Conservation (phyloP, 2,888 invertebrate genomes). For the Crioceris asparagi region DNA sequence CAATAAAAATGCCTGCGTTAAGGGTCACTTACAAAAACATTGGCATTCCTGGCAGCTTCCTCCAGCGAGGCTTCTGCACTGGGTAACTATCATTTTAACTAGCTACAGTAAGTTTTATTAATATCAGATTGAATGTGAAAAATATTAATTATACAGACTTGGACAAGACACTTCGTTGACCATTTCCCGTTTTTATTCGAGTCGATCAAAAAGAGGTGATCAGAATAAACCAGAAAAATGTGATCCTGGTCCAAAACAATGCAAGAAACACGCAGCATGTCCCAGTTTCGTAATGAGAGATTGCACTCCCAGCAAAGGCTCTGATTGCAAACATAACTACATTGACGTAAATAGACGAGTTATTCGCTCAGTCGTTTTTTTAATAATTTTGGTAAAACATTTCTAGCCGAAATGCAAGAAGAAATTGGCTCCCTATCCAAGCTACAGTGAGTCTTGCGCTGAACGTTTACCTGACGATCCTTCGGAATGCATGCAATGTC, state of each 20-base stretch:
- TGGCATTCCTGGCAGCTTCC: too few relatives aligned
- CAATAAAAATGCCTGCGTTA: neutral
- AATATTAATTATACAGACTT: neutral
- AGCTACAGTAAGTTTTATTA: too few relatives aligned
- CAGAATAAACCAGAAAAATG: slow-evolving; percentile 1
- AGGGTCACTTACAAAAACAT: too few relatives aligned
- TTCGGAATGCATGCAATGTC: slow-evolving; percentile 26
- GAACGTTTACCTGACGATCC: slow-evolving; percentile 21
- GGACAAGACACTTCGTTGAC: too few relatives aligned
- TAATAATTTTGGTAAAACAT: neutral
- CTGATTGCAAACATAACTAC: slow-evolving; percentile 4
- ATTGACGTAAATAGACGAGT: slow-evolving; percentile 8
- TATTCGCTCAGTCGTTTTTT: too few relatives aligned
- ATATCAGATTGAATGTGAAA: neutral
- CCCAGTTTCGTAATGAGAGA: slow-evolving; percentile 4
- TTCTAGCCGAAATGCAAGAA: slow-evolving; percentile 21
- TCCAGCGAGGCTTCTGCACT: too few relatives aligned
- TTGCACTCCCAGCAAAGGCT: slow-evolving; percentile 3
- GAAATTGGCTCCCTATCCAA: slow-evolving; percentile 24
- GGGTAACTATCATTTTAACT: too few relatives aligned
- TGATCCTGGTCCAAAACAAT: slow-evolving; percentile 1
- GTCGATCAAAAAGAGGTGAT: neutral
- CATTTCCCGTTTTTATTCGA: slow-evolving; percentile 1
- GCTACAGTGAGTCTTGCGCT: slow-evolving; percentile 26
- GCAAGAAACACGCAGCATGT: slow-evolving; percentile 1